A percentile compares a stretch with the other conserved stretches of the same genome.
phyloP scores from a whole-genome alignment of 92 coral and sea anemone species.

The Muricea muricata region DNA sequence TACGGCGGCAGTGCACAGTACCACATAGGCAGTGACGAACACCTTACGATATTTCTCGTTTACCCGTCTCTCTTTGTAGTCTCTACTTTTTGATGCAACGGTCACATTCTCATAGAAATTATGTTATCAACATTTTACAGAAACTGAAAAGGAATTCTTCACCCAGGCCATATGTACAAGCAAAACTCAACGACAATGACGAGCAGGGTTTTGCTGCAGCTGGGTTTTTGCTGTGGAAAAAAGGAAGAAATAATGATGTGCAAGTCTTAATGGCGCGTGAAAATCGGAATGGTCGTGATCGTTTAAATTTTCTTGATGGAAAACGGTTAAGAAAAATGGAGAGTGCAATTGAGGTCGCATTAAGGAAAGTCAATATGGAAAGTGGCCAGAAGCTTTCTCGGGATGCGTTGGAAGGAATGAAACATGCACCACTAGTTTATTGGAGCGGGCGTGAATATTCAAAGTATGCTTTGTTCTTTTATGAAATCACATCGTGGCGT shows the following conservation, averaged over 20 bases:
- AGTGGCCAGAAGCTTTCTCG: constrained; percentile 2
- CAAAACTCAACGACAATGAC: constrained; percentile 11
- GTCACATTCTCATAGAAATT: too few relatives aligned
- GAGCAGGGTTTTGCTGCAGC: constrained; percentile 28
- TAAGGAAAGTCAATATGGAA: constrained; percentile 25
- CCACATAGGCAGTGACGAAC: too few relatives aligned
- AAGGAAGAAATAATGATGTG: background rate
- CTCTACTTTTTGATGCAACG: too few relatives aligned
- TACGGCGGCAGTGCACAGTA: too few relatives aligned
- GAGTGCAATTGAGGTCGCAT: constrained; percentile 15
- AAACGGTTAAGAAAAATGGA: constrained; percentile 20
- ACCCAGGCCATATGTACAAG: background rate
- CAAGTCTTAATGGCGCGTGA: constrained; percentile 32
- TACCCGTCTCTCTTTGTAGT: too few relatives aligned
- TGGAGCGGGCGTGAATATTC: constrained; percentile 13
- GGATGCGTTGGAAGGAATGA: constrained; percentile 4
- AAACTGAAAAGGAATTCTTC: background rate
- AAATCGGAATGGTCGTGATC: background rate
- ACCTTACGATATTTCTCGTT: too few relatives aligned
- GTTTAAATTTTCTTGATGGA: constrained; percentile 17
- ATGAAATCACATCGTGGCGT: constrained; percentile 16
- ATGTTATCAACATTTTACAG: too few relatives aligned
- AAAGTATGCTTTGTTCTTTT: constrained; percentile 3
- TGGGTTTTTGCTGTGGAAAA: constrained; percentile 27
- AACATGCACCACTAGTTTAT: constrained; percentile 17